Conservation (phyloP, 2,888 invertebrate species). For the Trachelus troglodyta region DNA sequence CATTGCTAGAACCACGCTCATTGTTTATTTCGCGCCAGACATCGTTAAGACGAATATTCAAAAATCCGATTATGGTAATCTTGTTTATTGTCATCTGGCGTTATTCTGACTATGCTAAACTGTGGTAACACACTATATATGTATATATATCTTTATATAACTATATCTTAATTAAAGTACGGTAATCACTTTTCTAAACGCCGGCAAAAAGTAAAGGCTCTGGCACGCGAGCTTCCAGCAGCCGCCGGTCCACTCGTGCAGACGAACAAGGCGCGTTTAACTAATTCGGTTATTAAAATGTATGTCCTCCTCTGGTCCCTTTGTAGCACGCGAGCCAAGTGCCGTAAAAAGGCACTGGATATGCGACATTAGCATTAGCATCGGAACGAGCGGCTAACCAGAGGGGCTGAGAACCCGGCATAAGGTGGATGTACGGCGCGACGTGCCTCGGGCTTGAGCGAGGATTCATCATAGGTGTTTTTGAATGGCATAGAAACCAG, state of each 20-base stretch:
- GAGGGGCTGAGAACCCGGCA: not conserved
- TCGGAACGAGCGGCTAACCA: not conserved
- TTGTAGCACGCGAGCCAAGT: conserved; percentile 32
- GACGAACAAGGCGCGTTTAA: conserved; percentile 31
- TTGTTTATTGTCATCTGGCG: not conserved
- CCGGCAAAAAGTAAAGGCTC: not conserved
- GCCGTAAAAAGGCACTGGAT: conserved; percentile 21
- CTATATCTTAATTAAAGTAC: not conserved
- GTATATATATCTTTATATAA: not conserved
- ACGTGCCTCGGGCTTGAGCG: not conserved
- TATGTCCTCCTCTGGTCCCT: conserved; percentile 35
- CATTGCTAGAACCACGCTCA: not conserved
- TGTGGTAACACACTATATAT: not conserved
- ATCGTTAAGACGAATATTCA: not conserved
- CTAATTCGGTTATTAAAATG: conserved; percentile 57
- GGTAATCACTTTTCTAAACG: not conserved
- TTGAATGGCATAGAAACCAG: not conserved
- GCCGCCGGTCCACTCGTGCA: not conserved
- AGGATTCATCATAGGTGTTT: not conserved
- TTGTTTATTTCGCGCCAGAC: no score
- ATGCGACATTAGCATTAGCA: conserved; percentile 33
- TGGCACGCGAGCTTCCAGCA: conserved; percentile 41
- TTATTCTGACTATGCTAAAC: not conserved
- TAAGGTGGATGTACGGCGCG: not conserved
- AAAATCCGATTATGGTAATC: not conserved